Evolutionary conservation across 2,797 vertebrate genomes (phyloP), one percentile per base, ranked within the genome.

Genomic region (Rachycentron canadum): DNA sequence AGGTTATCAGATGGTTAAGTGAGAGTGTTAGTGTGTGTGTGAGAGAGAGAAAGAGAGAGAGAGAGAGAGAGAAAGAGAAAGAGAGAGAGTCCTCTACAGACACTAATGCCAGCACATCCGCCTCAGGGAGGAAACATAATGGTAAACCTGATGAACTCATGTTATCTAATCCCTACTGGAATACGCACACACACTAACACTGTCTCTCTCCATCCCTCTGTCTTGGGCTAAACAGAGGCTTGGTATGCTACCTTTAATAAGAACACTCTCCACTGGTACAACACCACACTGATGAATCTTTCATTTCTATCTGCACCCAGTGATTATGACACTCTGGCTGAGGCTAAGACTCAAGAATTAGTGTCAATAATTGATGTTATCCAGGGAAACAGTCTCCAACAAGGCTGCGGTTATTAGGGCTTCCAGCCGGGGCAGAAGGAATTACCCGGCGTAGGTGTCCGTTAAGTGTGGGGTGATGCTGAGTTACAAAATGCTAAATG

Each of bases 91-190:
- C 64, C 64, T 80, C 34, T 43, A 63, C 80, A 87, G 69, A 80
- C 86, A 76, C 62, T 85, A 85, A 91, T 82, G 84, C 83, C 80
- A 81, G 86, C 86, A 89, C 79, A 87, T 83, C 86, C 67, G 91
- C 91, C 91, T 86, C 64, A 0, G 87, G 90, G 84, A 89, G 82
- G 78, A 90, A 89, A 83, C 82, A 91, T 81, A 87, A 91, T 72
- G 36, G 79, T 84, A 92, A 93, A 93, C 92, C 86, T 90, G 88
- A 88, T 93, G 92, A 94, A 94, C 92, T 88, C 90, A 56, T 83
- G 89, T 93, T 93, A 93, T 93, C 92, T 93, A 93, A 93, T 91
- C 79, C 89, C 85, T 79, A 57, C 90, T 76, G 85, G 88, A 86
- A 87, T 78, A 79, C 59, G 49, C 70, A 30, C 62, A 45, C 67